These are phyloP conservation scores for Gasterosteus nipponicus DNA, from an alignment of 2,113 vertebrate species.

Conservation along the genomic window DNA sequence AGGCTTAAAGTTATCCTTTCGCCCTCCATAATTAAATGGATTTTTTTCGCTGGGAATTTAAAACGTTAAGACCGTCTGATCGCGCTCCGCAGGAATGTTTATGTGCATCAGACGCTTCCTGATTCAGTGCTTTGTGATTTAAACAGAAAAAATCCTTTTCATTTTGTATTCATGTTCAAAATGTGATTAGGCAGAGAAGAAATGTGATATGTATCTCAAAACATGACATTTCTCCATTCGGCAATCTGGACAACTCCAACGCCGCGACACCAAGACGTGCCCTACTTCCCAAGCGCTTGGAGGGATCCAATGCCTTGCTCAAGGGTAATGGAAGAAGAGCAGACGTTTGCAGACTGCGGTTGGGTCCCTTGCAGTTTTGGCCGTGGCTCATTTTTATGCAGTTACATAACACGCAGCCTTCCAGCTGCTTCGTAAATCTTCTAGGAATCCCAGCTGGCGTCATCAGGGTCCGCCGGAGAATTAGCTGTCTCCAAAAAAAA, in stretches of 20 bases:
- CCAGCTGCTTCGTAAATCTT: conserved; percentile 55
- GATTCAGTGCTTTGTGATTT: neutral
- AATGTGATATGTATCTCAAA: neutral
- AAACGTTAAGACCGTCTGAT: neutral
- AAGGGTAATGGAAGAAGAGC: conserved; percentile 30
- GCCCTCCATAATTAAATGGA: neutral
- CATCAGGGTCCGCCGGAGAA: conserved; percentile 33
- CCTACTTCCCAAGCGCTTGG: neutral
- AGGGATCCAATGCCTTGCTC: conserved; percentile 21
- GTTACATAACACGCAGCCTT: conserved; percentile 44
- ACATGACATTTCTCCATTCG: neutral
- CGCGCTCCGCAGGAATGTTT: neutral
- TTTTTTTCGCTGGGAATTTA: neutral
- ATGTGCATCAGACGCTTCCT: conserved; percentile 8
- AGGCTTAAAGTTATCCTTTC: neutral
- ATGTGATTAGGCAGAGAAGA: neutral
- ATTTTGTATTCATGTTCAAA: too few relatives aligned
- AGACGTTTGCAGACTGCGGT: conserved; percentile 31
- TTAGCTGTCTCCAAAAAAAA: conserved; percentile 26
- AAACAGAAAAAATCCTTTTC: too few relatives aligned
- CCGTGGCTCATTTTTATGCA: conserved; percentile 28
- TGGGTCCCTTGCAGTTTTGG: conserved; percentile 14
- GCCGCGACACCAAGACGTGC: neutral
- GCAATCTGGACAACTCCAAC: neutral
- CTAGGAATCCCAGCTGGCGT: conserved; percentile 54